phyloP scores from a whole-genome alignment of 2,113 vertebrate genomes.

The Cacatua alba region DNA sequence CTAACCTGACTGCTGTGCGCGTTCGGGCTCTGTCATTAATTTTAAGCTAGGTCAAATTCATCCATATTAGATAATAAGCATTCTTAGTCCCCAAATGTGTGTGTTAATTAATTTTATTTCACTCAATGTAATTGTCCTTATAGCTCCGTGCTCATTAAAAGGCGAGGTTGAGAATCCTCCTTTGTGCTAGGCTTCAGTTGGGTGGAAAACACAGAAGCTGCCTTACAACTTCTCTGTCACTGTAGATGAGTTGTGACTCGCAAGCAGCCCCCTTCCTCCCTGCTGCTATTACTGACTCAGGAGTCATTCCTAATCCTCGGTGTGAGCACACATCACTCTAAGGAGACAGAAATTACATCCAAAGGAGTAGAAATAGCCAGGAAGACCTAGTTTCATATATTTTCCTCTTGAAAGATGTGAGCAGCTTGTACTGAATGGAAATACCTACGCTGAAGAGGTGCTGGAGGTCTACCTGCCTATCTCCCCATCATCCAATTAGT shows the following conservation, averaged over 20 bases:
- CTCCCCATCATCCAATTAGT: not conserved
- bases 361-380: slow-evolving; percentile 6
- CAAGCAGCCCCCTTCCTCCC: not conserved
- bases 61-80: slow-evolving; percentile 59
- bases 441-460: not conserved
- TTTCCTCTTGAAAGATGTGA: not conserved
- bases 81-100: slow-evolving; percentile 60
- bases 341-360: slow-evolving; percentile 36
- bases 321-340: slow-evolving; percentile 24
- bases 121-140: slow-evolving; percentile 57
- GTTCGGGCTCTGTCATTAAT: slow-evolving; percentile 41
- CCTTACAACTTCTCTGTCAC: slow-evolving; percentile 9
- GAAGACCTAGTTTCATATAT: slow-evolving; percentile 29
- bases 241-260: slow-evolving; percentile 30
- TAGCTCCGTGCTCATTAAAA: slow-evolving; percentile 56
- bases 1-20: not conserved
- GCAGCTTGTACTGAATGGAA: not conserved
- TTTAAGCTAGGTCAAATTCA: slow-evolving; percentile 62
- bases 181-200: slow-evolving; percentile 55
- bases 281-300: not conserved
- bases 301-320: slow-evolving; percentile 23
- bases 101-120: slow-evolving; percentile 64
- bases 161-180: slow-evolving; percentile 32
- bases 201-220: slow-evolving; percentile 39
- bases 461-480: not conserved